A percentile compares a stretch with the other conserved stretches of the same genome.
Evolutionary conservation across 2,797 vertebrate species (phyloP).

Genomic region (Muscicapa striata): DNA sequence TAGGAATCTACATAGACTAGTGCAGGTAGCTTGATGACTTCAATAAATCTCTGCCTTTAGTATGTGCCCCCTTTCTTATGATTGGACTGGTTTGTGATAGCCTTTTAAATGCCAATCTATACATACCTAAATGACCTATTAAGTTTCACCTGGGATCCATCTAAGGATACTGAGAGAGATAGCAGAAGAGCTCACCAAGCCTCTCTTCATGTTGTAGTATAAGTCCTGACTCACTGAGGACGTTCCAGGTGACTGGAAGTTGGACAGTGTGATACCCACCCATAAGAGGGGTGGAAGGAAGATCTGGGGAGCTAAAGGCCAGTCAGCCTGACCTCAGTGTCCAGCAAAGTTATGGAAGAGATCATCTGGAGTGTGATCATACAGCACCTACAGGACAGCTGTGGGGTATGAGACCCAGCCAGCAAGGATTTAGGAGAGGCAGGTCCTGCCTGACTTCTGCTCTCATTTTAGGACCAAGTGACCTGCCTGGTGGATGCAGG

Average conservation of each 20-base stretch:
- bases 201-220: not conserved
- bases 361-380: not conserved
- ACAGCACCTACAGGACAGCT: not conserved
- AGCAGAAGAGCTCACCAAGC: not conserved
- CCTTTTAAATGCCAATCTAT: not conserved
- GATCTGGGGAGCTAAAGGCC: rapidly evolving
- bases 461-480: no score
- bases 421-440: no score
- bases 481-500: no score
- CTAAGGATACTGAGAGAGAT: not conserved
- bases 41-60: not conserved
- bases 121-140: not conserved
- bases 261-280: no score
- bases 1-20: not conserved
- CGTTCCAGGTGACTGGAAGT: no score
- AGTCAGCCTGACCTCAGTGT: not conserved
- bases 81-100: not conserved
- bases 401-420: no score
- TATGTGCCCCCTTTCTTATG: not conserved
- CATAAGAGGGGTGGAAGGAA: not conserved
- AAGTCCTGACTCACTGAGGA: rapidly evolving
- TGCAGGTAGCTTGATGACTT: not conserved
- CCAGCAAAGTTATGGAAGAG: no score
- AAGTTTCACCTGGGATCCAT: not conserved
- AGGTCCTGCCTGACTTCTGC: no score